A percentile compares a stretch with the other conserved stretches of the same genome.
phyloP scores from a whole-genome alignment of 2,888 invertebrate species.

The Flexamia atlantica region DNA sequence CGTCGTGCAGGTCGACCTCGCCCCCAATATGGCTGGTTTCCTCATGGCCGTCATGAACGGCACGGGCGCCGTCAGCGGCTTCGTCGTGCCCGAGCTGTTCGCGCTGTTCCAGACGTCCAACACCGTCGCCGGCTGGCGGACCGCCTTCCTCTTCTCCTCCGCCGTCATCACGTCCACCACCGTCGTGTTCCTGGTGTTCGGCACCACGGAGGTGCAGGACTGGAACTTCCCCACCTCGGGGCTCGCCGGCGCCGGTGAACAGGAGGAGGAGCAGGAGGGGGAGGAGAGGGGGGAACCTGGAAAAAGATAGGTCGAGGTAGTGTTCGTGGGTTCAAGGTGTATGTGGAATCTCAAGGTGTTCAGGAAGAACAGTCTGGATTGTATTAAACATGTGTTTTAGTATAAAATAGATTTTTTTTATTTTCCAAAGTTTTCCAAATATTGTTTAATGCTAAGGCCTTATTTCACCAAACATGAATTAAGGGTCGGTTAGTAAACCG shows the following conservation, averaged over 20 bases:
- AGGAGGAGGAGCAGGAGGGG: neutral
- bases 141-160: neutral
- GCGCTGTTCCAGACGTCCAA: neutral
- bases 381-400: no score
- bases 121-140: neutral
- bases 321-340: no score
- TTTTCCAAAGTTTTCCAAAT: no score
- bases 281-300: neutral
- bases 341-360: no score
- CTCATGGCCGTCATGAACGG: slow-evolving; percentile 30
- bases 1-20: neutral
- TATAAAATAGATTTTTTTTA: no score
- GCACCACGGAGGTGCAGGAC: neutral
- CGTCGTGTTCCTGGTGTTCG: neutral
- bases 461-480: no score
- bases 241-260: neutral
- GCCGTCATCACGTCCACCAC: neutral
- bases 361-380: no score
- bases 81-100: neutral
- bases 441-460: no score
- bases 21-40: slow-evolving; percentile 33
- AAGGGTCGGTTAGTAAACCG: no score
- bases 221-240: neutral
- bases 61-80: neutral
- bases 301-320: no score